phyloP scores from a whole-genome alignment of 1,140 invertebrate species.

The Monomorium pharaonis region DNA sequence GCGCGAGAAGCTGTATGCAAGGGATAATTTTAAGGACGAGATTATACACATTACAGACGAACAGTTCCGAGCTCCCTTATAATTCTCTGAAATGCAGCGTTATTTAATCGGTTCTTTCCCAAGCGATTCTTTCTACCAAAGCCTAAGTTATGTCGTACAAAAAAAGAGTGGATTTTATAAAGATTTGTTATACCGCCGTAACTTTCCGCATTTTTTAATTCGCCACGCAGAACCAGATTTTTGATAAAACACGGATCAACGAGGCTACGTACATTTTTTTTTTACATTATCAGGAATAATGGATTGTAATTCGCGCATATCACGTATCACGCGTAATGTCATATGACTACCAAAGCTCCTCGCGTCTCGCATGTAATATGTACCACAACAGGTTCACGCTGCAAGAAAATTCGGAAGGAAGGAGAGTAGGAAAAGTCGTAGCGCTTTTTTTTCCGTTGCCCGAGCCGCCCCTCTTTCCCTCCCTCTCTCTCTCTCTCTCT shows the following conservation, averaged over 20 bases:
- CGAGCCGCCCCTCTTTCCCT: too few relatives aligned
- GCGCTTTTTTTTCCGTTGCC: not conserved
- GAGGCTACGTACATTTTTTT: not conserved
- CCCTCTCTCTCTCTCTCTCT: too few relatives aligned
- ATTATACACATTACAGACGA: conserved; percentile 52
- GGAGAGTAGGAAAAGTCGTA: conserved; percentile 12
- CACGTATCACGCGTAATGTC: not conserved
- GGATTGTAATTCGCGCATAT: not conserved
- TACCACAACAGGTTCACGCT: not conserved
- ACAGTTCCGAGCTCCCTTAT: conserved; percentile 34
- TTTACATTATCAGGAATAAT: not conserved
- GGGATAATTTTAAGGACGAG: conserved; percentile 55
- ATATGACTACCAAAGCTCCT: not conserved
- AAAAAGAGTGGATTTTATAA: not conserved
- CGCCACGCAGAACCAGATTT: not conserved
- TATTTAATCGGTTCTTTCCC: conserved; percentile 40
- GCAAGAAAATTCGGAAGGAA: not conserved
- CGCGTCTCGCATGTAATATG: not conserved
- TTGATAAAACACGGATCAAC: not conserved
- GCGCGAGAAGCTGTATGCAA: conserved; percentile 8
- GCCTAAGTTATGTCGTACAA: conserved; percentile 28
- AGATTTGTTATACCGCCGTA: not conserved
- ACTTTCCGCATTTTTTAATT: not conserved
- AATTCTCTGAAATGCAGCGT: conserved; percentile 47
- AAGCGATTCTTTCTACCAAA: conserved; percentile 27